Base-by-base conservation (phyloP, 2,888 invertebrate genomes). In the Alsophila aescularia region DNA sequence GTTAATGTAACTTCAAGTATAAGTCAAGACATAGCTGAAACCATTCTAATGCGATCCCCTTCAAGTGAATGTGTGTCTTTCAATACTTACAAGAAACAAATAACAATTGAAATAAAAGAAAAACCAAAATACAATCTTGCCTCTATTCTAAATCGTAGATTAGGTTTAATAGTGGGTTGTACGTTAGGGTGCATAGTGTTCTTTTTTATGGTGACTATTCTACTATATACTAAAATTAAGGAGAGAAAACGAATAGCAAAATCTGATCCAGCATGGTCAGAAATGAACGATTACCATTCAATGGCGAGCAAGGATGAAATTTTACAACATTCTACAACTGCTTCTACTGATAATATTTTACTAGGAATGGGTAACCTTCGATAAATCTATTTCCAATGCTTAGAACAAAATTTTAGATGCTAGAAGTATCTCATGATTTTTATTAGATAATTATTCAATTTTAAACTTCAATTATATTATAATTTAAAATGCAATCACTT, bases 321-420 rank as follows among this genome's bases (percentile, higher is more conserved):
- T 65, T 69, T 90, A 67, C 85, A 89, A 67, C 78, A 83, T 70
- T 89, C 89, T 18, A 90, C 78, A 10, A 85, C 88, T 35, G 89
- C 89, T 65, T 91, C 91, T 40, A 90, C 91, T 21, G 91, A 91
- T 78, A 91, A 91, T 67, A 91, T 91, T 75, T 81, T 91, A 67
- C 74, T 90, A 74, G 90, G 91, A 69, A 88, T 87, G 83, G 69
- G 82, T 66, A 90, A 89, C 74, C 85, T 73, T 77, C 80, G 83
- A 62, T 85, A 80, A 50, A 72, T 60, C 85, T 82, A 45, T 66
- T 84, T 75, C 24, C 82, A 83, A 60, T 79, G 77, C 70, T 76
- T 81, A 42, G 75, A 78, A 70, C 71, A 73, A 66, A 36, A 37
- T 53, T n/a, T n/a, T 66, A 63, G 56, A 61, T 41, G 34, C 24